Conservation (phyloP, 35 echinoderm and acorn worm species). For the Eucidaris tribuloides region DNA sequence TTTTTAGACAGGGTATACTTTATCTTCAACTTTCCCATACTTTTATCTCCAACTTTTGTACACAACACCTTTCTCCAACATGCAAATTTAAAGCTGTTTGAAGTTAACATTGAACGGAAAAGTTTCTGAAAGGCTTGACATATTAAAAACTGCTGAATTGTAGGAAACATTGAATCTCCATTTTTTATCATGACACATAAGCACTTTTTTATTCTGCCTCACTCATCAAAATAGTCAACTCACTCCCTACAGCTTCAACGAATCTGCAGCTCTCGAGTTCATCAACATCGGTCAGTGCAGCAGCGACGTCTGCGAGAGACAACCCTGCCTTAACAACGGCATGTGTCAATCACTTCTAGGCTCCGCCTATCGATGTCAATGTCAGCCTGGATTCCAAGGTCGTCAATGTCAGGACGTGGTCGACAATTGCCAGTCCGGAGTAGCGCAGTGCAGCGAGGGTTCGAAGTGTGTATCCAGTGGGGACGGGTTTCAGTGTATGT, state of each 20-base stretch:
- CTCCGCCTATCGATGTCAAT: slow-evolving; percentile 47
- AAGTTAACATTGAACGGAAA: too few relatives aligned
- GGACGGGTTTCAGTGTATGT: slow-evolving; percentile 52
- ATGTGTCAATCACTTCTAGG: slow-evolving; percentile 39
- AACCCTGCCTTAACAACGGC: slow-evolving; percentile 69
- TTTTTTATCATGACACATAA: too few relatives aligned
- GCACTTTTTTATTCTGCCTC: too few relatives aligned
- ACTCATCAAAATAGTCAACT: background rate
- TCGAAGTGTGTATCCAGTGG: slow-evolving; percentile 51
- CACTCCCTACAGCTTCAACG: slow-evolving; percentile 50
- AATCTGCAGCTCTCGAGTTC: slow-evolving; percentile 39
- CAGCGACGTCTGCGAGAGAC: slow-evolving; percentile 57
- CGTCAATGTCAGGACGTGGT: slow-evolving; percentile 36
- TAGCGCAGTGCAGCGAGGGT: slow-evolving; percentile 42
- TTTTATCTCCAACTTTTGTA: too few relatives aligned
- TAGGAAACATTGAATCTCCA: too few relatives aligned
- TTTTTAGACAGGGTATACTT: too few relatives aligned
- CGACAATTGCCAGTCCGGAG: slow-evolving; percentile 45
- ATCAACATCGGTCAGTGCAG: slow-evolving; percentile 72
- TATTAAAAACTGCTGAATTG: too few relatives aligned
- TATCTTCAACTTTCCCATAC: too few relatives aligned
- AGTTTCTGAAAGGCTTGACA: too few relatives aligned
- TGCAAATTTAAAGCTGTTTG: too few relatives aligned
- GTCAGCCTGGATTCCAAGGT: slow-evolving; percentile 62
- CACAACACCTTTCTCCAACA: too few relatives aligned